Conservation (phyloP, 2,797 vertebrate genomes). For the Limnodromus scolopaceus region DNA sequence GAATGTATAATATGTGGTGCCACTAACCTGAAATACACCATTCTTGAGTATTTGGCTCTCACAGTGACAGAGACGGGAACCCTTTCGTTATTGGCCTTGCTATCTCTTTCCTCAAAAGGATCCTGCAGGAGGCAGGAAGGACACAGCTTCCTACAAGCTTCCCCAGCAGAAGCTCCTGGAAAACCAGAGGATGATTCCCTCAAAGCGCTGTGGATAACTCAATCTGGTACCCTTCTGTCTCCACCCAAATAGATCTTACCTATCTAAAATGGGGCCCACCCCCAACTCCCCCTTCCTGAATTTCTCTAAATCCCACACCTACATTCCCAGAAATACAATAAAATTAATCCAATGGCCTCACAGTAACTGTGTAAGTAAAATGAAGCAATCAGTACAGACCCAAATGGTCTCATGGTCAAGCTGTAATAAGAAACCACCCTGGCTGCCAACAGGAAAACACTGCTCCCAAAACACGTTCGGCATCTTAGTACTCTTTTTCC, state of each 20-base stretch:
- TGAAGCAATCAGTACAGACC: background rate
- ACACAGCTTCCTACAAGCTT: background rate
- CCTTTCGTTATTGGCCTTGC: background rate
- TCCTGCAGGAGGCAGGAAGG: background rate
- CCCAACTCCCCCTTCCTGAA: background rate
- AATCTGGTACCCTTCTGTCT: background rate
- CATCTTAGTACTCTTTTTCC: background rate
- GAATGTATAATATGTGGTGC: background rate
- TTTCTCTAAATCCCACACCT: background rate
- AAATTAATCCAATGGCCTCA: background rate
- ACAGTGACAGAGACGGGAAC: background rate
- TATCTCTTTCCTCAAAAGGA: background rate
- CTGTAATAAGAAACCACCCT: background rate
- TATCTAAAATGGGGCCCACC: background rate
- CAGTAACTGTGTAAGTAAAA: background rate
- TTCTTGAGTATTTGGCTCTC: background rate
- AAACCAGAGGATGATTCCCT: background rate
- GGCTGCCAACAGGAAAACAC: background rate
- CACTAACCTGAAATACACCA: background rate
- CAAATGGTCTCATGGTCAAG: background rate
- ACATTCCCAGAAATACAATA: background rate
- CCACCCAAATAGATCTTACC: background rate
- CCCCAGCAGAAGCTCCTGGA: background rate
- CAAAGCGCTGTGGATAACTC: background rate
- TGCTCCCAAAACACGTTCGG: background rate